These are phyloP conservation scores for Callipepla squamata DNA, from an alignment of 2,113 vertebrate species.

Conservation along the genomic window DNA sequence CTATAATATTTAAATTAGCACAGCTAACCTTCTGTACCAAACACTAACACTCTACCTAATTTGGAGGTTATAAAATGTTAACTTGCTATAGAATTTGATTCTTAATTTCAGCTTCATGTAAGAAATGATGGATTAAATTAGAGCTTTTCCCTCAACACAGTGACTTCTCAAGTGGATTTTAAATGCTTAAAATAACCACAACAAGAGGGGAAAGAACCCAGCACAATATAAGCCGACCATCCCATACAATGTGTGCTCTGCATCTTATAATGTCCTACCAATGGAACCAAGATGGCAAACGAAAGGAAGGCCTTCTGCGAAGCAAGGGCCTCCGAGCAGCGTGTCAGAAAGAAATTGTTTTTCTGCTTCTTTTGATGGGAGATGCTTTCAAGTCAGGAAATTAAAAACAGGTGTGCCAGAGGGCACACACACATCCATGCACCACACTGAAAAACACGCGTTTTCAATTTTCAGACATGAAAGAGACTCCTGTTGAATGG, in stretches of 20 bases:
- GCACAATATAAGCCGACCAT: conserved; percentile 41
- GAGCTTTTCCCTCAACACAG: not conserved
- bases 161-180: conserved; percentile 63
- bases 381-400: conserved; percentile 97
- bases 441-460: conserved; percentile 83
- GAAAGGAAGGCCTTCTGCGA: conserved; percentile 63
- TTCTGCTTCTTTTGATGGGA: conserved; percentile 92
- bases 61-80: conserved; percentile 44
- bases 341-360: conserved; percentile 91
- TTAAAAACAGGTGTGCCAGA: conserved; percentile 95
- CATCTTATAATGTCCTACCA: conserved; percentile 60
- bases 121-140: conserved; percentile 49
- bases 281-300: conserved; percentile 71
- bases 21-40: conserved; percentile 2
- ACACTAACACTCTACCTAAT: not conserved
- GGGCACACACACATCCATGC: conserved; percentile 87
- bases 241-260: conserved; percentile 47
- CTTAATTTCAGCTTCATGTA: conserved; percentile 32
- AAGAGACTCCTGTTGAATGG: conserved; percentile 90
- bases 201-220: conserved; percentile 68
- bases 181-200: conserved; percentile 72
- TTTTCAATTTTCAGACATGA: conserved; percentile 91
- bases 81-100: not conserved
- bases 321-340: conserved; percentile 73
- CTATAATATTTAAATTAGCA: not conserved